Percentiles rank a stretch among this genome's conserved stretches.
Evolutionary conservation across 2,888 invertebrate species (phyloP).

Genomic region (Mythimna loreyi): DNA sequence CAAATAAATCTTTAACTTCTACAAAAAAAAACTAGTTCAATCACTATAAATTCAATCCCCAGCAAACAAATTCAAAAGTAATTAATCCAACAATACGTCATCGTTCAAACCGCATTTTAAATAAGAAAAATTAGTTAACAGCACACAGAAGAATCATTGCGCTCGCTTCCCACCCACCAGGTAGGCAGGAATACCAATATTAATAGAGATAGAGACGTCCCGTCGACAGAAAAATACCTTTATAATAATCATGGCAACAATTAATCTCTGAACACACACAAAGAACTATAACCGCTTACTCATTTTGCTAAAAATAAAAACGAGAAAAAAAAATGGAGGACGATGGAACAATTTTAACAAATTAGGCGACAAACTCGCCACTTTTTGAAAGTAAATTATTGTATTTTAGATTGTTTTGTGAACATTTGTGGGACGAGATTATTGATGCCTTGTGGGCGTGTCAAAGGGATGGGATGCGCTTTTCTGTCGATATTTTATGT

Average conservation of each 20-base stretch:
- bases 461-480: slow-evolving; percentile 64
- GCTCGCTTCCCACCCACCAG: slow-evolving; percentile 77
- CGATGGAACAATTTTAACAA: slow-evolving; percentile 83
- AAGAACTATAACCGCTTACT: slow-evolving; percentile 85
- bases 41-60: slow-evolving; percentile 35
- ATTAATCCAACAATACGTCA: slow-evolving; percentile 70
- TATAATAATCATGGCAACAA: slow-evolving; percentile 80
- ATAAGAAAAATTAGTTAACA: slow-evolving; percentile 69
- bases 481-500: slow-evolving; percentile 47
- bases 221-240: slow-evolving; percentile 73
- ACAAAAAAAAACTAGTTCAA: slow-evolving; percentile 16
- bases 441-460: slow-evolving; percentile 77
- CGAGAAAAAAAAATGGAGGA: slow-evolving; percentile 55
- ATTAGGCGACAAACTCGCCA: slow-evolving; percentile 89
- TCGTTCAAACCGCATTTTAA: slow-evolving; percentile 60
- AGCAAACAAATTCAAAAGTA: slow-evolving; percentile 67
- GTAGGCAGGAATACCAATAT: slow-evolving; percentile 77
- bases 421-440: slow-evolving; percentile 77
- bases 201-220: slow-evolving; percentile 83
- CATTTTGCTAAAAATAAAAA: slow-evolving; percentile 82
- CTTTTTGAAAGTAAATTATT: slow-evolving; percentile 82
- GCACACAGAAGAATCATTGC: slow-evolving; percentile 80
- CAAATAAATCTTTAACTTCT: slow-evolving; percentile 14
- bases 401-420: slow-evolving; percentile 80
- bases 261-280: slow-evolving; percentile 85